Evolutionary conservation across 2,113 vertebrate species (phyloP).

Genomic region (Dolichallabes microphthalmus): DNA sequence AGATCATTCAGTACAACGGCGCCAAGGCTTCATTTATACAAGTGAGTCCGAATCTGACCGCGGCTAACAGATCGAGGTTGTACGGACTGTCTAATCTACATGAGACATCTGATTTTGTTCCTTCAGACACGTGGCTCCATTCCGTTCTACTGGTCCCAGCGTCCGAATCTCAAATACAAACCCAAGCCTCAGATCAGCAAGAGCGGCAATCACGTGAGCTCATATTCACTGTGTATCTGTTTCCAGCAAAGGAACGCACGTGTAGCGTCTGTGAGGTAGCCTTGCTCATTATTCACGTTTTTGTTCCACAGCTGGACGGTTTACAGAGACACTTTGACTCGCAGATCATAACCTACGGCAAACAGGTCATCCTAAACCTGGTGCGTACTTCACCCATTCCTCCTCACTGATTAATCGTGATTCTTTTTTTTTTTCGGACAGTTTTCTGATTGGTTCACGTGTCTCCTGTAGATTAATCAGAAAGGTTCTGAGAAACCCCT

Average conservation of each 20-base stretch:
- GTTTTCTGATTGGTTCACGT: background rate
- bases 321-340: slow-evolving; percentile 97
- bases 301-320: slow-evolving; percentile 82
- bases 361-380: slow-evolving; percentile 90
- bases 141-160: slow-evolving; percentile 95
- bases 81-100: background rate
- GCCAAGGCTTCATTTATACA: slow-evolving; percentile 89
- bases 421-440: too few species aligned
- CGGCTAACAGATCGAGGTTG: background rate
- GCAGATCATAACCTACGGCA: slow-evolving; percentile 91
- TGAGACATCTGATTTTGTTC: slow-evolving; percentile 5
- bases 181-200: slow-evolving; percentile 94
- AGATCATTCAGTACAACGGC: slow-evolving; percentile 85
- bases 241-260: too few species aligned
- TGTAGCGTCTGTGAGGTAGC: background rate
- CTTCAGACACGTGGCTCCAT: slow-evolving; percentile 91
- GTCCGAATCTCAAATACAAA: slow-evolving; percentile 95
- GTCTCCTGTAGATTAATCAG: slow-evolving; percentile 83
- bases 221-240: too few species aligned
- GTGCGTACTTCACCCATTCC: slow-evolving; percentile 64
- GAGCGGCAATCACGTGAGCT: slow-evolving; percentile 84
- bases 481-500: slow-evolving; percentile 93
- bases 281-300: background rate
- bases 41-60: slow-evolving; percentile 55
- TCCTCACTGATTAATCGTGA: too few species aligned